These are phyloP conservation scores for Drosophila pseudoananassae DNA, from an alignment of 1,140 invertebrate species.

Conservation along the genomic window DNA sequence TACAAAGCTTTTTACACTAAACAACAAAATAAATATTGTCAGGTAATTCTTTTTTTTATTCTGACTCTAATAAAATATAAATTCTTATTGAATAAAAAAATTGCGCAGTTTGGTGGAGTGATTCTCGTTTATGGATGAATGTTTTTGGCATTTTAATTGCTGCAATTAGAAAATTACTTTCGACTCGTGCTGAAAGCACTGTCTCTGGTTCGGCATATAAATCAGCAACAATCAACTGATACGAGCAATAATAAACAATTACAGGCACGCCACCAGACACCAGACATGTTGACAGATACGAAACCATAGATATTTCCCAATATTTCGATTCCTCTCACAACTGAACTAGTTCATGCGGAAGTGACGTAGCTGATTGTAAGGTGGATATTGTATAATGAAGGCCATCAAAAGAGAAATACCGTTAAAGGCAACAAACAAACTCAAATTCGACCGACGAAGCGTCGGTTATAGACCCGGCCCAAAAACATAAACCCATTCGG, in stretches of 20 bases:
- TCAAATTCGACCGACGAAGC: slow-evolving; percentile 5
- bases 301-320: slow-evolving; percentile 39
- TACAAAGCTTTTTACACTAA: slow-evolving; percentile 25
- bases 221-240: slow-evolving; percentile 32
- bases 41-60: background rate
- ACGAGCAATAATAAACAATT: slow-evolving; percentile 45
- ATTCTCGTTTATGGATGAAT: slow-evolving; percentile 4
- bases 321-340: slow-evolving; percentile 29
- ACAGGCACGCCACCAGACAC: slow-evolving; percentile 46
- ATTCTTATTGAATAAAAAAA: background rate
- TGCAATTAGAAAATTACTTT: slow-evolving; percentile 55
- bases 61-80: background rate
- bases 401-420: slow-evolving; percentile 41
- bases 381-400: slow-evolving; percentile 57
- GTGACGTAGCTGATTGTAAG: slow-evolving; percentile 48
- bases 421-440: slow-evolving; percentile 38
- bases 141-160: background rate
- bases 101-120: background rate
- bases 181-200: slow-evolving; percentile 34
- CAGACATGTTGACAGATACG: slow-evolving; percentile 16
- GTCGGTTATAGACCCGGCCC: slow-evolving; percentile 41
- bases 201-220: slow-evolving; percentile 17
- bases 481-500: slow-evolving; percentile 10
- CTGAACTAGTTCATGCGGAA: slow-evolving; percentile 68
- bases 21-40: background rate